These are phyloP conservation scores for Sogatella furcifera DNA, from an alignment of 1,140 invertebrate genomes.

Conservation along the genomic window DNA sequence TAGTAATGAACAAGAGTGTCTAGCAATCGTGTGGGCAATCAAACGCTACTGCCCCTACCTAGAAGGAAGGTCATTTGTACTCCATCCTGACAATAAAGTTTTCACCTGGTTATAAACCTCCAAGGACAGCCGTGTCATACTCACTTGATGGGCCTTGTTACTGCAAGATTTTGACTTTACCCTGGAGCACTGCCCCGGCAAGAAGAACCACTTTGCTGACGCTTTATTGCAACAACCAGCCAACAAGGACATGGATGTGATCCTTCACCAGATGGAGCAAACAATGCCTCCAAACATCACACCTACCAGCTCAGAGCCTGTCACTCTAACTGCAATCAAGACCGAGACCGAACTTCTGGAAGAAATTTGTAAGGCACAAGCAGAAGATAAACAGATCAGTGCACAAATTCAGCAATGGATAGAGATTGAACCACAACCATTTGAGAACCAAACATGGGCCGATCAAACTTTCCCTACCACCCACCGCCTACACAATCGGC, in stretches of 20 bases:
- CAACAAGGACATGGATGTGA: no score
- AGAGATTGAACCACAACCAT: background rate
- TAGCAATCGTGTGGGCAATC: constrained; percentile 32
- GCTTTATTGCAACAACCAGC: constrained; percentile 21
- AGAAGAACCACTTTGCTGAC: constrained; percentile 13
- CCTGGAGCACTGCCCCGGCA: constrained; percentile 19
- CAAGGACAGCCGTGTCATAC: constrained; percentile 29
- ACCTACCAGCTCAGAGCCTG: background rate
- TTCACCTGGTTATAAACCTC: constrained; percentile 34
- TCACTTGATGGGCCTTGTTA: constrained; percentile 26
- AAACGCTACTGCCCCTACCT: constrained; percentile 28
- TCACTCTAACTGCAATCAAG: background rate
- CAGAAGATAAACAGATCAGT: background rate
- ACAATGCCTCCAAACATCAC: background rate
- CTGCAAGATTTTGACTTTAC: constrained; percentile 27
- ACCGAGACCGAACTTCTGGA: background rate
- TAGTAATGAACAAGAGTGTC: constrained; percentile 32
- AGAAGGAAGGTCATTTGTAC: constrained; percentile 28
- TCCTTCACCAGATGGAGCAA: no score
- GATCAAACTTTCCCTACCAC: background rate
- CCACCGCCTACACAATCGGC: background rate
- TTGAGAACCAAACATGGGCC: background rate
- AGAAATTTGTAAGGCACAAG: background rate
- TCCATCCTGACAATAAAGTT: constrained; percentile 34
- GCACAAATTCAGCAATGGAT: background rate